Evolutionary conservation across 2,888 invertebrate genomes (phyloP).

Genomic region (Spilosoma lubricipeda): DNA sequence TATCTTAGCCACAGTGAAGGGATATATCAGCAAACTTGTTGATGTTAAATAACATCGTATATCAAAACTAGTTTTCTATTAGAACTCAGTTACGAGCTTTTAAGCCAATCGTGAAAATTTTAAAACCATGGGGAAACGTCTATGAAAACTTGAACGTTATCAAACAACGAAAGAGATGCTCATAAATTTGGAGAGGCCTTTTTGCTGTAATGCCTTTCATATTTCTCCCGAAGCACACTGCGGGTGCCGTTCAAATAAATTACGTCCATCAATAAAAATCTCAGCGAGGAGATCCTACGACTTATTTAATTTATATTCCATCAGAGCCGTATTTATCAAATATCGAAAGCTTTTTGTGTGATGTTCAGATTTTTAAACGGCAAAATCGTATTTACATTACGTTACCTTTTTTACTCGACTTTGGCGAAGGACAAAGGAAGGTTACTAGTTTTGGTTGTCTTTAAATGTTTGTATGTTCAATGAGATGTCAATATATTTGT

Average conservation of each 20-base stretch:
- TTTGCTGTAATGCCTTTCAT: conserved; percentile 85
- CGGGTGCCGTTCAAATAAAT: conserved; percentile 85
- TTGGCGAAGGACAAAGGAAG: too few relatives aligned
- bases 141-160: conserved; percentile 64
- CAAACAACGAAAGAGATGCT: conserved; percentile 81
- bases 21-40: conserved; percentile 19
- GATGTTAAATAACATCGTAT: conserved; percentile 15
- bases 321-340: conserved; percentile 82
- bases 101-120: conserved; percentile 69
- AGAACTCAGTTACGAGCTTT: conserved; percentile 63
- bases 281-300: conserved; percentile 79
- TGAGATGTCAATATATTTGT: too few relatives aligned
- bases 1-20: conserved; percentile 28
- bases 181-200: conserved; percentile 85
- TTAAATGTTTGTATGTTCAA: too few relatives aligned
- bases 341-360: conserved; percentile 67
- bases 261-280: conserved; percentile 86
- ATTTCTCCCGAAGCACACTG: conserved; percentile 83
- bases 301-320: conserved; percentile 86
- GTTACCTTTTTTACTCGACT: conserved; percentile 19
- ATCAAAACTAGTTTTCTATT: neutral
- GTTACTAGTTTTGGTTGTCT: too few relatives aligned
- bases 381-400: conserved; percentile 49
- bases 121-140: conserved; percentile 46
- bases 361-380: conserved; percentile 54